Evolutionary conservation across 2,113 vertebrate genomes (phyloP), one percentile per base, ranked within the genome.

Genomic region (Lanius ludovicianus): DNA sequence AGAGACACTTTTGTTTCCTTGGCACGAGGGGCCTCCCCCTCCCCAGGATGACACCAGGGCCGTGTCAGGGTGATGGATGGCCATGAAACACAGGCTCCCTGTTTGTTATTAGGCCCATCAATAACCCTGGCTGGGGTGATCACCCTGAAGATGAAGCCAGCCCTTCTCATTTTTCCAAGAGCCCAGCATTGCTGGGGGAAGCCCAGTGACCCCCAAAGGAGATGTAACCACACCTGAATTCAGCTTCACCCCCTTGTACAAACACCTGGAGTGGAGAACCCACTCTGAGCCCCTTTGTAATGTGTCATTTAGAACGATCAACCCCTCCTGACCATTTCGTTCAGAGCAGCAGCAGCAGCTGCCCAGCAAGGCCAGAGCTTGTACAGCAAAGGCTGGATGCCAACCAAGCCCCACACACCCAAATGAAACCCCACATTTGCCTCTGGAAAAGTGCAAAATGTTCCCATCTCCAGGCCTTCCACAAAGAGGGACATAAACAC

Each of bases 31-130:
- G 28, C 59, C 68, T 71, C 37, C 42, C 60, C 46, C 53, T 47
- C 12, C 33, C 67, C 2, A 4, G 94, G 94, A 37, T 52, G 73
- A 11, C 87, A 33, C 13, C 82, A 35, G 87, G 33, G 82, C 47
- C 4, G 3, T 37, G 79, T 55, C 87, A 90, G 71, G 63, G 71
- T 81, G 90, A 93, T 74, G 75, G 82, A 85, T 33, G 25, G 78
- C 89, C 37, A 15, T 3, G 0, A 35, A 50, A 70, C 35, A 1
- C 25, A 3, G 27, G 17, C 67, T 64, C 63, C 6, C 3, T 30
- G 31, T 24, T 92, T 27, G 52, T 67, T 69, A 91, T 74, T 47
- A 25, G 71, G 76, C 16, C 56, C 94, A 95, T 93, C 97, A 80
- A 74, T 80, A 95, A 84, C 67, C 75, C 79, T 1, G 22, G 63